A percentile compares a stretch with the other conserved stretches of the same genome.
Conservation (phyloP, 2,888 invertebrate species). For the Mylabris sibirica region DNA sequence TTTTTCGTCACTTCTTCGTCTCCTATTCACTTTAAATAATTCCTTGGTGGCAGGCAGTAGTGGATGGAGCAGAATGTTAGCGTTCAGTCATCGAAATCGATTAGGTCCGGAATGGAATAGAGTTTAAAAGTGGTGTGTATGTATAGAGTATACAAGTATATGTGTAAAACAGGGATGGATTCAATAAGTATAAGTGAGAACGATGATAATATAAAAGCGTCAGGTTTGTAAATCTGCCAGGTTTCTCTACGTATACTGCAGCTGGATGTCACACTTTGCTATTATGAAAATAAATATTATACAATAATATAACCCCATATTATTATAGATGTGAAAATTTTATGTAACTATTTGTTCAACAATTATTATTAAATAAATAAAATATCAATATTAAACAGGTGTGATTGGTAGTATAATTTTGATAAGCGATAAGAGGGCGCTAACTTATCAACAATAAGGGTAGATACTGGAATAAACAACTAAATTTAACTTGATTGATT, state of each 20-base stretch:
- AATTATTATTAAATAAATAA: neutral
- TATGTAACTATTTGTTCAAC: too few relatives aligned
- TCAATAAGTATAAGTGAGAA: slow-evolving; percentile 8
- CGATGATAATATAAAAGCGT: slow-evolving; percentile 14
- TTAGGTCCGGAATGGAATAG: slow-evolving; percentile 36
- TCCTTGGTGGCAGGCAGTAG: neutral
- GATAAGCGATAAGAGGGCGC: neutral
- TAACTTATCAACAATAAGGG: slow-evolving; percentile 11
- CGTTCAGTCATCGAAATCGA: slow-evolving; percentile 45
- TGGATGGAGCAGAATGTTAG: slow-evolving; percentile 40
- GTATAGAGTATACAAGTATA: slow-evolving; percentile 20
- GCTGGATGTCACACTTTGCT: slow-evolving; percentile 39
- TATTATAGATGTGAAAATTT: neutral
- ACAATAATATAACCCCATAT: slow-evolving; percentile 4
- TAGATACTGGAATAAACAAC: too few relatives aligned
- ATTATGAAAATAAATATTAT: slow-evolving; percentile 41
- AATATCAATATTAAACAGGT: too few relatives aligned
- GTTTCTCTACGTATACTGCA: slow-evolving; percentile 33
- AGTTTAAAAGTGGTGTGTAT: neutral
- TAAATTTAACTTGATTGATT: too few relatives aligned
- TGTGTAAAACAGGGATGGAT: slow-evolving; percentile 24
- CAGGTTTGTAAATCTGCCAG: slow-evolving; percentile 27
- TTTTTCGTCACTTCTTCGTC: too few relatives aligned
- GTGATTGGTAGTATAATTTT: neutral
- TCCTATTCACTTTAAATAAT: neutral